Percentiles rank a stretch among this genome's conserved stretches.
Conservation (phyloP, 2,888 invertebrate species). For the Adineta ricciae region DNA sequence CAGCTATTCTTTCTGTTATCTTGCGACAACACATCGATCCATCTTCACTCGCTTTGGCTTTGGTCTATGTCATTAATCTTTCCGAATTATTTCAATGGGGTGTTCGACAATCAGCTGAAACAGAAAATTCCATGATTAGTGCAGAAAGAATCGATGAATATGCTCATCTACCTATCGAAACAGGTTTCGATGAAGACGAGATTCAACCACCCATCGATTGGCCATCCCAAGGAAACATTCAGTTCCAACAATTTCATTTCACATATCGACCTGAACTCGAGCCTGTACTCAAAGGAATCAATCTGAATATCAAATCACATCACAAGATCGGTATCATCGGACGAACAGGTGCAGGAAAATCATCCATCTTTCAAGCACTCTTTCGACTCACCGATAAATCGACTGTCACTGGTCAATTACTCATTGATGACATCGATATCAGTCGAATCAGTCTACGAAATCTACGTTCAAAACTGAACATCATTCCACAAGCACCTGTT, state of each 20-base stretch:
- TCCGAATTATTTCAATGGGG: conserved; percentile 78
- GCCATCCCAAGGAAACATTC: conserved; percentile 49
- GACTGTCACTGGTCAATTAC: conserved; percentile 63
- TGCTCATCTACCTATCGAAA: conserved; percentile 57
- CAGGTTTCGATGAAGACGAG: conserved; percentile 36
- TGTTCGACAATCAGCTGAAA: conserved; percentile 74
- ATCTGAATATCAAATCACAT: conserved; percentile 47
- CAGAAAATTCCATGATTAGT: conserved; percentile 53
- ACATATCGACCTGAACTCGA: conserved; percentile 60
- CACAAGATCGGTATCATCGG: conserved; percentile 62
- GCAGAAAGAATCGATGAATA: conserved; percentile 77
- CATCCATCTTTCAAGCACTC: conserved; percentile 63
- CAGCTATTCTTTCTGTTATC: not conserved
- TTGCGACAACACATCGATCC: not conserved
- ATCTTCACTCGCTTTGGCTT: conserved; percentile 38
- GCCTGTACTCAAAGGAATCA: conserved; percentile 59
- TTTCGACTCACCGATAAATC: conserved; percentile 64
- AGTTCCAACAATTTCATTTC: conserved; percentile 53
- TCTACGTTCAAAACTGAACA: conserved; percentile 69
- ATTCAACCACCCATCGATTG: conserved; percentile 47
- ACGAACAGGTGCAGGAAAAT: conserved; percentile 53
- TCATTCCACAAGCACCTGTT: conserved; percentile 63
- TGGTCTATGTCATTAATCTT: conserved; percentile 37
- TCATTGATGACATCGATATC: conserved; percentile 61
- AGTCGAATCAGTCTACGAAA: conserved; percentile 62